Conservation (phyloP, 2,113 vertebrate genomes). For the Cyphomyrus discorhynchus region DNA sequence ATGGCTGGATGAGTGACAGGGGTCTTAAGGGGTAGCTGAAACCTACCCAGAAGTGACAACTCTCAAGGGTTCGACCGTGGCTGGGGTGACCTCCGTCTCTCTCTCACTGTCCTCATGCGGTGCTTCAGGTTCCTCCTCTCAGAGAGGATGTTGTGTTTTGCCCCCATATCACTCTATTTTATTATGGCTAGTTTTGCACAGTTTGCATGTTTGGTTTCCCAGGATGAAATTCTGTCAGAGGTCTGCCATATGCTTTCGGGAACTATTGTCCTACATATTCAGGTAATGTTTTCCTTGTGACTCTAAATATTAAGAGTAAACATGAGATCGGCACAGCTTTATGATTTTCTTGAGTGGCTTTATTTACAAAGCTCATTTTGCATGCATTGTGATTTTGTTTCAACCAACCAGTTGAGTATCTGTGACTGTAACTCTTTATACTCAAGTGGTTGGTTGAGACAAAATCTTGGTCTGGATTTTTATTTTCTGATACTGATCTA, state of each 20-base stretch:
- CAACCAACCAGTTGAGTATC: too few species aligned
- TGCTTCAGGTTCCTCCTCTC: not conserved
- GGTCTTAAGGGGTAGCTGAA: not conserved
- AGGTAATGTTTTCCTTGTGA: not conserved
- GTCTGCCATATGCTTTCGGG: not conserved
- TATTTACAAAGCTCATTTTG: not conserved
- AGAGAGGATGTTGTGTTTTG: not conserved
- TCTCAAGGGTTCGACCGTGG: not conserved
- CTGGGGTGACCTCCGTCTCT: not conserved
- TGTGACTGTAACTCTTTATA: too few species aligned
- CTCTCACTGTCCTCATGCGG: too few species aligned
- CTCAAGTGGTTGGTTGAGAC: too few species aligned
- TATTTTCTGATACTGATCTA: too few species aligned
- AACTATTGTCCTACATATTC: not conserved
- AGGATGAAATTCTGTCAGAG: not conserved
- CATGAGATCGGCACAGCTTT: not conserved
- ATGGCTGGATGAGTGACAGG: slow-evolving; percentile 32
- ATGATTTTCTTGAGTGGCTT: not conserved
- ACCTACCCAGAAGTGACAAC: not conserved
- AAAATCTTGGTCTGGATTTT: too few species aligned
- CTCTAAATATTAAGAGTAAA: not conserved
- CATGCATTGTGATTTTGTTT: not conserved
- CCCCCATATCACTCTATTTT: not conserved
- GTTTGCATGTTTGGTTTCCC: slow-evolving; percentile 11
- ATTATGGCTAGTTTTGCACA: not conserved